Percentiles rank a stretch among this genome's conserved stretches.
Evolutionary conservation across 2,888 invertebrate species (phyloP).

Genomic region (Asteroscopus sphinx): DNA sequence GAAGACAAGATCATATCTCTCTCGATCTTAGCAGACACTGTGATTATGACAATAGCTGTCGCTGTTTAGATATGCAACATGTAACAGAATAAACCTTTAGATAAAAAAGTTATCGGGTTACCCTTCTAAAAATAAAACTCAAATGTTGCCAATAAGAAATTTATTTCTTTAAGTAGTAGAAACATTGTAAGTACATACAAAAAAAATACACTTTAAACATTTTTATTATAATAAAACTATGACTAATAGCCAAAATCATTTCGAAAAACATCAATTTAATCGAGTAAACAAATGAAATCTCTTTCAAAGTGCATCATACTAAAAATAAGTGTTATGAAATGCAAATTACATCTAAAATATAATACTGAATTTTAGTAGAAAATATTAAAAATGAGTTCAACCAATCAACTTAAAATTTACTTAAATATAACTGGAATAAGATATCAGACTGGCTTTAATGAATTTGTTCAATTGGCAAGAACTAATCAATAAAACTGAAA

Average conservation of each 20-base stretch:
- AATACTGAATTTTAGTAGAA: conserved; percentile 64
- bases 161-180: conserved; percentile 79
- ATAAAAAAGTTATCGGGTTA: no score
- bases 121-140: conserved; percentile 27
- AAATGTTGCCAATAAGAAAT: conserved; percentile 76
- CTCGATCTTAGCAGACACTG: no score
- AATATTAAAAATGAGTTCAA: conserved; percentile 50
- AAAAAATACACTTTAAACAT: conserved; percentile 73
- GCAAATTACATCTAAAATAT: conserved; percentile 61
- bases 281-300: conserved; percentile 55
- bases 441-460: conserved; percentile 65
- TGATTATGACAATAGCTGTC: no score
- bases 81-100: no score
- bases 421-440: conserved; percentile 68
- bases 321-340: conserved; percentile 57
- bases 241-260: conserved; percentile 64
- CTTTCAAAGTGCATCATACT: conserved; percentile 51
- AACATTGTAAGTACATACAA: conserved; percentile 84
- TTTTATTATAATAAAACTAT: conserved; percentile 56
- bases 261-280: conserved; percentile 54
- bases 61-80: no score
- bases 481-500: no score
- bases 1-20: no score
- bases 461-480: conserved; percentile 52
- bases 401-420: conserved; percentile 57